Base-by-base conservation (phyloP, 2,113 vertebrate species). In the Kobus ellipsiprymnus region DNA sequence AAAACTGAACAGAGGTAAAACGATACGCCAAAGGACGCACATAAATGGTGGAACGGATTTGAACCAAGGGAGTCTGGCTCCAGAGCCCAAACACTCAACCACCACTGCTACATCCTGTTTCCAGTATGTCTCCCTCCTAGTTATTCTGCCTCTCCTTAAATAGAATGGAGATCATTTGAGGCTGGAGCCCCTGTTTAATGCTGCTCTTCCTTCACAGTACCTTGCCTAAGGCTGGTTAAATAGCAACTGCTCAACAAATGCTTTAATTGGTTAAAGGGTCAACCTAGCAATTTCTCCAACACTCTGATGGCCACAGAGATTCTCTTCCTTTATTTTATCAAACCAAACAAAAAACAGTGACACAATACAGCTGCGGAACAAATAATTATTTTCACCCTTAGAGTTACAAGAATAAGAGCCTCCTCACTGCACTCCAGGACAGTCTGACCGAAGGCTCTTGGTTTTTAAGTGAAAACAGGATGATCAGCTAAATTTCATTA, bases 401-500 rank as follows among this genome's bases (percentile, higher is more conserved):
- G 50, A 44, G 25, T 46, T n/a, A 62, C 11, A n/a, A 67, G 44
- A 60, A 62, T 55, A 60, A 74, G 59, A 36, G 46, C 40, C 92
- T 54, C 11, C 23, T 81, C 36, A 46, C 14, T 36, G 2, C 19
- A 52, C 15, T 71, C 44, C 21, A 29, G 90, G 71, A 54, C 6
- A 87, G 17, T 84, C 54, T 60, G 46, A 54, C 44, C 0, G 2
- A 0, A 19, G 50, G 67, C 50, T 96, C 85, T 93, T 15, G 2
- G 48, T 48, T 91, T 96, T 91, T 90, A 87, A n/a, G 36, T 94
- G 83, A 83, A 93, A 91, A 82, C 33, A 89, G 10, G 80, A 81
- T 6, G 4, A 0, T 0, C 0, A 33, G 40, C 25, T 12, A 14
- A 62, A 54, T 71, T 74, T 90, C 25, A 30, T 83, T 59, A 98